These are phyloP conservation scores for Pachymerium ferrugineum DNA, from an alignment of 2,888 invertebrate genomes.

Conservation along the genomic window DNA sequence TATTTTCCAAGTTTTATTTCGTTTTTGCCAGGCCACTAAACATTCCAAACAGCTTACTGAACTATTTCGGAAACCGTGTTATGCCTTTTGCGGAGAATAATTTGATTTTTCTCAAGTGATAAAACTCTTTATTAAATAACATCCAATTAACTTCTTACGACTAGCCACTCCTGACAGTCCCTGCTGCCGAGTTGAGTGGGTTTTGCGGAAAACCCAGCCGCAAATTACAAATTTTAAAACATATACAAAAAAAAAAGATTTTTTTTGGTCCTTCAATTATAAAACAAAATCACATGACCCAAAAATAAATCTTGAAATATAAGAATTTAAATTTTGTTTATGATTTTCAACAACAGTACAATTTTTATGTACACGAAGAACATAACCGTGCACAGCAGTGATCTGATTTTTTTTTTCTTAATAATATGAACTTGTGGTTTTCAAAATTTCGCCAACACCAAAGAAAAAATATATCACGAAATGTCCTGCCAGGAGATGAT, in stretches of 20 bases:
- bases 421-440: too few relatives aligned
- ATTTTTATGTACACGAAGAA: constrained; percentile 14
- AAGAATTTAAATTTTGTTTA: not conserved
- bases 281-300: not conserved
- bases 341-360: constrained; percentile 4
- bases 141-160: not conserved
- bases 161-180: constrained; percentile 29
- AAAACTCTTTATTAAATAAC: not conserved
- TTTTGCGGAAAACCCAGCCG: constrained; percentile 25
- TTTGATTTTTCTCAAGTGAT: not conserved
- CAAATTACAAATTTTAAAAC: not conserved
- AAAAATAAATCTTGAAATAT: not conserved
- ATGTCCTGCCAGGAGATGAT: not conserved
- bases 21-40: too few relatives aligned
- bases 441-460: constrained; percentile 3
- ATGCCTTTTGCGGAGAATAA: constrained; percentile 2
- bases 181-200: constrained; percentile 24
- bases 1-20: too few relatives aligned
- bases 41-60: too few relatives aligned
- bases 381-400: not conserved
- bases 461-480: not conserved
- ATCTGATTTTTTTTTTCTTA: not conserved
- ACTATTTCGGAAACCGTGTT: not conserved
- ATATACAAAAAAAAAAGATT: not conserved
- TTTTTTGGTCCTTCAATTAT: not conserved